These are phyloP conservation scores for Anoura caudifer DNA, from an alignment of 2,113 vertebrate species.

Conservation along the genomic window DNA sequence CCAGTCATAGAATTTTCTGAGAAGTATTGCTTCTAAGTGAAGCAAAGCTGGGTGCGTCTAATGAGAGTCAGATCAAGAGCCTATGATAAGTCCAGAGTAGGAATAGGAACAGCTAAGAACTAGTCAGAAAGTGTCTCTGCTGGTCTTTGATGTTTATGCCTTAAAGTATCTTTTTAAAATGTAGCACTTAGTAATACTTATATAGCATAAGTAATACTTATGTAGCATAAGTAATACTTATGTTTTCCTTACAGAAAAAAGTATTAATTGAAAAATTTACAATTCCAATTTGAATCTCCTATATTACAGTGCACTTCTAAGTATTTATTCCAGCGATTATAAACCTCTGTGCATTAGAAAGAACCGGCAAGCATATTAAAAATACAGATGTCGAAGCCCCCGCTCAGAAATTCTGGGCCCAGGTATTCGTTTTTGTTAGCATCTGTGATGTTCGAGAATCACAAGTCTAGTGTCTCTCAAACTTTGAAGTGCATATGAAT, in stretches of 20 bases:
- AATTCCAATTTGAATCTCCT: not conserved
- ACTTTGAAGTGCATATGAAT: not conserved
- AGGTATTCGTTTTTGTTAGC: not conserved
- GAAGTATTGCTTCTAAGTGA: not conserved
- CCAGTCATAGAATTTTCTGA: not conserved
- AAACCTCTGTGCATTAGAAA: not conserved
- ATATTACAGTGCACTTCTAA: not conserved
- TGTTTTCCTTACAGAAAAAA: slow-evolving; percentile 13
- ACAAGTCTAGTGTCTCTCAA: not conserved
- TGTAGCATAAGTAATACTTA: not conserved
- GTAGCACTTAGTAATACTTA: not conserved
- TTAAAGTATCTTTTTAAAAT: not conserved
- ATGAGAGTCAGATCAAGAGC: not conserved
- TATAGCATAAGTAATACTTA: not conserved
- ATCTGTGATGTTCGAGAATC: not conserved
- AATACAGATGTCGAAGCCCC: not conserved
- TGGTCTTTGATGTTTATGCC: not conserved
- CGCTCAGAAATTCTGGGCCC: not conserved
- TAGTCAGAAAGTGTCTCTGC: not conserved
- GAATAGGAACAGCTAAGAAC: not conserved
- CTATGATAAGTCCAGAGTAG: not conserved
- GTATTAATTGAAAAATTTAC: not conserved
- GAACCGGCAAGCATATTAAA: not conserved
- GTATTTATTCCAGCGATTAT: not conserved
- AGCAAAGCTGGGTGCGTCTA: not conserved